phyloP scores from a whole-genome alignment of 2,113 vertebrate species.

The Raja brachyura region DNA sequence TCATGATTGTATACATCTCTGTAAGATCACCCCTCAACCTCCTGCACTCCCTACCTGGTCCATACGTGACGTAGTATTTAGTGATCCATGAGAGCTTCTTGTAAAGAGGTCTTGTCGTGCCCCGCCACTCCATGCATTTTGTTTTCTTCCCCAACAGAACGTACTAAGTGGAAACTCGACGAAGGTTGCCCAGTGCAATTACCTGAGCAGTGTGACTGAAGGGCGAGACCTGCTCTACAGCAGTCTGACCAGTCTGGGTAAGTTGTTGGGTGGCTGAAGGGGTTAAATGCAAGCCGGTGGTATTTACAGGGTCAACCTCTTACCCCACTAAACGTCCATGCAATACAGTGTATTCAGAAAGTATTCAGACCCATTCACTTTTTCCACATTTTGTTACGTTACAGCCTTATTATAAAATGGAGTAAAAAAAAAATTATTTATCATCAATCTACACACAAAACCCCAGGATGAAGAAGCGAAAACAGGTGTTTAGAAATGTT shows the following conservation, averaged over 20 bases:
- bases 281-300: background rate
- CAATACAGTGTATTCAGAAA: too few species aligned
- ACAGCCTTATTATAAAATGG: too few species aligned
- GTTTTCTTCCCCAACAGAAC: slow-evolving; percentile 46
- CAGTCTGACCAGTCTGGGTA: slow-evolving; percentile 54
- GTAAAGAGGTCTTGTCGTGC: background rate
- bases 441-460: too few species aligned
- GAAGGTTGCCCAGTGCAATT: slow-evolving; percentile 46
- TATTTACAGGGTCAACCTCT: background rate
- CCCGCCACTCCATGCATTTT: background rate
- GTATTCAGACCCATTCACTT: too few species aligned
- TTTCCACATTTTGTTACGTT: too few species aligned
- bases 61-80: too few species aligned
- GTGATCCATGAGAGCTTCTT: background rate
- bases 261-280: slow-evolving; percentile 24
- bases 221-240: slow-evolving; percentile 43
- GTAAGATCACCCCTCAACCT: too few species aligned
- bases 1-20: too few species aligned
- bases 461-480: too few species aligned
- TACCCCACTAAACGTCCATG: background rate
- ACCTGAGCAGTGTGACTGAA: slow-evolving; percentile 51
- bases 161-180: slow-evolving; percentile 47
- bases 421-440: too few species aligned
- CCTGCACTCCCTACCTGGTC: background rate
- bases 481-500: too few species aligned